These are phyloP conservation scores for Apistogramma diplotaenia DNA, from an alignment of 2,113 vertebrate genomes.

Conservation along the genomic window DNA sequence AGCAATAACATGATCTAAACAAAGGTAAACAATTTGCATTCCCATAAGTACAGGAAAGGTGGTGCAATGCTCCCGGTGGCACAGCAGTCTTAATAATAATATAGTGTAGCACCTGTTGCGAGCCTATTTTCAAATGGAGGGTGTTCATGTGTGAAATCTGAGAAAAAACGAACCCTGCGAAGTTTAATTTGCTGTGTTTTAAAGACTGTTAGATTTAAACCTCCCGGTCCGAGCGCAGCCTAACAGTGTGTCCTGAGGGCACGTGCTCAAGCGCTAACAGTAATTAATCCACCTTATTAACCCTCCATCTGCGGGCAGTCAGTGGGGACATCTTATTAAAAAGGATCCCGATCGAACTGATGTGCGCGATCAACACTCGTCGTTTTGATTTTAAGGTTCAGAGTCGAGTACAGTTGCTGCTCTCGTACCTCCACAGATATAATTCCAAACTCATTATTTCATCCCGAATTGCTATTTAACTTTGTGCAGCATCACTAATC, in stretches of 20 bases:
- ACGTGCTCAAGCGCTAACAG: slow-evolving; percentile 10
- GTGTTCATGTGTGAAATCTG: neutral
- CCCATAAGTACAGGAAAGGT: neutral
- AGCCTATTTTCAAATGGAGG: neutral
- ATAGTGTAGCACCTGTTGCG: neutral
- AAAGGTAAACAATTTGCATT: neutral
- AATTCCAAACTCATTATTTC: neutral
- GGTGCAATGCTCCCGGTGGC: neutral
- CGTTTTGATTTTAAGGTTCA: neutral
- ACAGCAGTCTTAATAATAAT: neutral
- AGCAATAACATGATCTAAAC: neutral
- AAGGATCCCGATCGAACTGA: neutral
- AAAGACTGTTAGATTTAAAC: neutral
- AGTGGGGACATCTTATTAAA: neutral
- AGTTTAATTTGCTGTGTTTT: neutral
- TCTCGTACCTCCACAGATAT: neutral
- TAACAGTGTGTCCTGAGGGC: neutral
- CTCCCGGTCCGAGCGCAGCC: neutral
- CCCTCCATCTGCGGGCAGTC: neutral
- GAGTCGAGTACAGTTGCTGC: neutral
- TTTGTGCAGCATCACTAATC: neutral
- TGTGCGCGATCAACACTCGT: neutral
- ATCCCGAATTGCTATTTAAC: neutral
- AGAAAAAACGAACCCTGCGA: neutral
- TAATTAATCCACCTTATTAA: slow-evolving; percentile 22